Percentiles rank a stretch among this genome's conserved stretches.
phyloP scores from a whole-genome alignment of 2,888 invertebrate genomes.

The Amphiduros pacificus region DNA sequence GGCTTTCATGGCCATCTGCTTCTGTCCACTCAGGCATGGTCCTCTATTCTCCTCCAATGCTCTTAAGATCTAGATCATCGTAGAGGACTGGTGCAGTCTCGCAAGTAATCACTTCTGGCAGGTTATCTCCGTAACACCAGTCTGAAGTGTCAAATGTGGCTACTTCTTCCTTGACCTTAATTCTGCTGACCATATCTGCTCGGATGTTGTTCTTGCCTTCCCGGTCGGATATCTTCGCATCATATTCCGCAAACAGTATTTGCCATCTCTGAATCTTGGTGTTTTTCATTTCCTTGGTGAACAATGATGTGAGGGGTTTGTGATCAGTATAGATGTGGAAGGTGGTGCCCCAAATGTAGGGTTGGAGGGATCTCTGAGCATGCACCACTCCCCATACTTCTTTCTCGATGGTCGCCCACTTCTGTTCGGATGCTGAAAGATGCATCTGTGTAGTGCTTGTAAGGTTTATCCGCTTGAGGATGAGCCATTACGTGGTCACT shows the following conservation, averaged over 20 bases:
- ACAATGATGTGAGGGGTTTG: conserved; percentile 6
- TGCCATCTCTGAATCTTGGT: conserved; percentile 14
- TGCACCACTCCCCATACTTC: conserved; percentile 2
- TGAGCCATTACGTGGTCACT: not conserved
- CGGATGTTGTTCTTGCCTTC: too few species aligned
- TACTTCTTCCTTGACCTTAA: not conserved
- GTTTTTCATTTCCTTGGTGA: not conserved
- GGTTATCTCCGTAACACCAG: too few species aligned
- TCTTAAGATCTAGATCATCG: too few species aligned
- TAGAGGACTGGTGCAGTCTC: too few species aligned
- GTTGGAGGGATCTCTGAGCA: not conserved
- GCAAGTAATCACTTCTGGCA: too few species aligned
- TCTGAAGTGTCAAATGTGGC: not conserved
- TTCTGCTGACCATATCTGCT: conserved; percentile 7
- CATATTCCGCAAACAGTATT: conserved; percentile 9
- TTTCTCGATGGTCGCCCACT: conserved; percentile 10
- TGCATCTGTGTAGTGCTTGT: conserved; percentile 1
- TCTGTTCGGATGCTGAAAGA: not conserved
- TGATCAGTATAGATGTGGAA: conserved; percentile 10
- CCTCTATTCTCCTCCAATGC: too few species aligned
- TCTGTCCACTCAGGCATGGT: too few species aligned
- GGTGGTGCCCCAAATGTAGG: conserved; percentile 2
- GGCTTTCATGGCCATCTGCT: too few species aligned
- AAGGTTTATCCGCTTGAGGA: not conserved
- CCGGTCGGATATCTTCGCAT: too few species aligned